Base-by-base conservation (phyloP, 2,888 invertebrate genomes). In the Stegana nigrithorax region DNA sequence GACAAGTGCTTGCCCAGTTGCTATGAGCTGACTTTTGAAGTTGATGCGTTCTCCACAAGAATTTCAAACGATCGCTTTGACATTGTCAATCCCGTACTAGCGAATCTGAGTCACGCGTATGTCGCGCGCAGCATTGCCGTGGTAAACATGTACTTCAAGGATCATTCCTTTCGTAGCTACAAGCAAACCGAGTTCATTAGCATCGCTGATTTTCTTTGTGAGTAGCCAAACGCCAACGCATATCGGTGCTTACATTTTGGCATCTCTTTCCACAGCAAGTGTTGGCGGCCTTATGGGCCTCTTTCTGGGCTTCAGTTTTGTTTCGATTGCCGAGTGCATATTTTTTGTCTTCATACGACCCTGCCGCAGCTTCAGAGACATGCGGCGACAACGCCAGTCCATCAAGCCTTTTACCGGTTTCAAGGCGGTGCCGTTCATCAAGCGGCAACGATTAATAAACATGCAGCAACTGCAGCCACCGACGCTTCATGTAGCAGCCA, bases 251-350 rank as follows among this genome's bases (percentile, higher is more conserved):
- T 44, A 51, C 45, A 10, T 17, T 23, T 8, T 21, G 17, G 58
- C 44, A 55, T n/a, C n/a, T n/a, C 32, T 10, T n/a, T 26, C 5
- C 14, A 21, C 4, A 21, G 14, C n/a, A 12, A 92, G 91, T 79
- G 91, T 92, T 1, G 93, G 94, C 14, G 94, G 94, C 4, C 86
- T 94, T 1, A 87, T 94, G 32, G 93, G 94, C 0, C 87, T 94
- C 0, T 94, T 93, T 80, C 88, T 94, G 88, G 94, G 94, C 3
- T 94, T 94, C 83, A 94, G 94, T 78, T 90, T 93, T 76, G 88
- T 94, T 78, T 94, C 94, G 67, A 87, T 90, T 0, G 89, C 93
- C 51, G 94, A 94, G 84, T 87, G 93, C 5, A 62, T 92, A 2
- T 94, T 93, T 83, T 93, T 90, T 75, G 73, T 91, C 32, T 88